phyloP scores from a whole-genome alignment of 2,797 vertebrate species.

The Cyprinodon diabolis region DNA sequence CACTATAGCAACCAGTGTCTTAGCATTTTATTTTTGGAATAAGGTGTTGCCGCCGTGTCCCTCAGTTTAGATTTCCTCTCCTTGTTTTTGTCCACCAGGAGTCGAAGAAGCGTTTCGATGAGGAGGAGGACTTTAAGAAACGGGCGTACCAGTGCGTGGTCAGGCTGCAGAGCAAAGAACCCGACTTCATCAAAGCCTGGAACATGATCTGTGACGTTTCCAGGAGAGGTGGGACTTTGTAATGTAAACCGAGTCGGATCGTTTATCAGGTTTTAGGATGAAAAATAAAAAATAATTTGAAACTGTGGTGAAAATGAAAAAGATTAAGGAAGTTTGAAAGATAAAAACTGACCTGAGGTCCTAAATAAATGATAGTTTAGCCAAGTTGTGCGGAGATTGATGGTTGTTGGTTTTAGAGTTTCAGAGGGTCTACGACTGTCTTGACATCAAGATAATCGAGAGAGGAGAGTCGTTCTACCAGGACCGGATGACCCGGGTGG shows the following conservation, averaged over 20 bases:
- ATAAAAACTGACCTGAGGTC: no score
- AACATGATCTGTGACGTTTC: constrained; percentile 96
- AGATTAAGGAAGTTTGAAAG: no score
- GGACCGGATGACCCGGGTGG: constrained; percentile 86
- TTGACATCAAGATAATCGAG: constrained; percentile 87
- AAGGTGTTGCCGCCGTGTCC: no score
- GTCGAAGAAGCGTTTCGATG: constrained; percentile 96
- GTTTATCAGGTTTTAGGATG: no score
- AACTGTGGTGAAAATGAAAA: no score
- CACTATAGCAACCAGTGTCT: no score
- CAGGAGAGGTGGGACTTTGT: constrained; percentile 80
- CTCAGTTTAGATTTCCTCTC: background rate
- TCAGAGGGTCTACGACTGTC: constrained; percentile 90
- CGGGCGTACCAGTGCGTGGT: constrained; percentile 95
- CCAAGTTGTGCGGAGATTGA: background rate
- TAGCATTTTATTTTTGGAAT: no score
- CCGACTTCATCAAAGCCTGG: constrained; percentile 92
- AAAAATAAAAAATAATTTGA: no score
- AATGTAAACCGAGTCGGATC: no score
- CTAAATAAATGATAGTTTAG: no score
- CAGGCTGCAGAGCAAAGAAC: constrained; percentile 91
- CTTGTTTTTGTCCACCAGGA: constrained; percentile 77
- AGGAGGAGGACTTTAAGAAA: constrained; percentile 95
- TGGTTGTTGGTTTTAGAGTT: constrained; percentile 82
- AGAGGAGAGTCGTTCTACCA: constrained; percentile 96